These are phyloP conservation scores for Drepana arcuata DNA, from an alignment of 1,140 invertebrate genomes.

Conservation along the genomic window DNA sequence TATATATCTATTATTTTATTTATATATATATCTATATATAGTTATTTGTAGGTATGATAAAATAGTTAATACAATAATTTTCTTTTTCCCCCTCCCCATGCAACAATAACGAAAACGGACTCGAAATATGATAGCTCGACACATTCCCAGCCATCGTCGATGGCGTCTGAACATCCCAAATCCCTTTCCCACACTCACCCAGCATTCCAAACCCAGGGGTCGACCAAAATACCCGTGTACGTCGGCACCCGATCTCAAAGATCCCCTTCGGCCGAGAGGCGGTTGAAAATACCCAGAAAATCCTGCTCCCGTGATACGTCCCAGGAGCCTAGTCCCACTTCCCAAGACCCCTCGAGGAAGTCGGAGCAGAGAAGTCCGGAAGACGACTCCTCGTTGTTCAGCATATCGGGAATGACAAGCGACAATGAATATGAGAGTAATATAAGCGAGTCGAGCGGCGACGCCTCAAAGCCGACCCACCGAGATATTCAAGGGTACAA, in stretches of 20 bases:
- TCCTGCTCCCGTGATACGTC: conserved; percentile 51
- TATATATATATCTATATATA: too few species aligned
- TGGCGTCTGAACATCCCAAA: conserved; percentile 61
- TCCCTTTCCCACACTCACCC: conserved; percentile 61
- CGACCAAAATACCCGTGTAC: conserved; percentile 64
- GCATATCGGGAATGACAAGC: conserved; percentile 71
- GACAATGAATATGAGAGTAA: conserved; percentile 69
- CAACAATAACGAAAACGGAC: conserved; percentile 48
- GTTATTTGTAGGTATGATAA: too few species aligned
- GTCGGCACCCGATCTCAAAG: conserved; percentile 50
- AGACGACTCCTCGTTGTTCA: conserved; percentile 70
- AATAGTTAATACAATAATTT: conserved; percentile 23
- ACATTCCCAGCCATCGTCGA: conserved; percentile 70
- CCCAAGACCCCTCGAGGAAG: conserved; percentile 53
- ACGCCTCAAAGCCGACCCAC: conserved; percentile 64
- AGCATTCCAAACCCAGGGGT: conserved; percentile 65
- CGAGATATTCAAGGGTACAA: conserved; percentile 62
- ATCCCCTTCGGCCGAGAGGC: conserved; percentile 46
- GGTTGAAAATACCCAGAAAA: conserved; percentile 37
- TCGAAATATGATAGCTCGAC: conserved; percentile 53
- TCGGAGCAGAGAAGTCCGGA: conserved; percentile 68
- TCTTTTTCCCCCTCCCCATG: conserved; percentile 63
- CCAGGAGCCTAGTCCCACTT: conserved; percentile 59
- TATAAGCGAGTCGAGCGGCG: conserved; percentile 67
- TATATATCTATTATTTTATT: too few species aligned